These are phyloP conservation scores for Spea multiplicata DNA, from an alignment of 2,113 vertebrate species.

Conservation along the genomic window DNA sequence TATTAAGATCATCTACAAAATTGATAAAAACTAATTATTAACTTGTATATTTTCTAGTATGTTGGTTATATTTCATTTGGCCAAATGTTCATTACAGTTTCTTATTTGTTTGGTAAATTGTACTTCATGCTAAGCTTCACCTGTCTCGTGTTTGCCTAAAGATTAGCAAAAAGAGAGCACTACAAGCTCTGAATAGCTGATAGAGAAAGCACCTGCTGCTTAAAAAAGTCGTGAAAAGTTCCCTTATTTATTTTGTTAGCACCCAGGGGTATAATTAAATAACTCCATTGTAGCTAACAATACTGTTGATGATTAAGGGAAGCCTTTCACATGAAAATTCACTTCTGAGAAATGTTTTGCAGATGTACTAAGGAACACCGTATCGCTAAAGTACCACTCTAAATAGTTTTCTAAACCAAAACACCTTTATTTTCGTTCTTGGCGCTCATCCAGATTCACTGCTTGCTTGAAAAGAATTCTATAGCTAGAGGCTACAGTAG, in stretches of 20 bases:
- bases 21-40: no score
- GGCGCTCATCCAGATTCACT: slow-evolving; percentile 77
- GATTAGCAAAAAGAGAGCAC: slow-evolving; percentile 74
- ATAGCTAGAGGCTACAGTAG: slow-evolving; percentile 78
- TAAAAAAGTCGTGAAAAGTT: slow-evolving; percentile 80
- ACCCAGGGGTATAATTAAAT: slow-evolving; percentile 79
- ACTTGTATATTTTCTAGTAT: not conserved
- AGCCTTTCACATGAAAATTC: slow-evolving; percentile 77
- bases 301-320: slow-evolving; percentile 74
- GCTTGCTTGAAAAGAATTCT: slow-evolving; percentile 79
- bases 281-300: slow-evolving; percentile 77
- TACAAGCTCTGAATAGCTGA: slow-evolving; percentile 73
- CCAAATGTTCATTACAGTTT: not conserved
- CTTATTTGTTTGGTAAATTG: not conserved
- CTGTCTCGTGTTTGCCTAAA: slow-evolving; percentile 77
- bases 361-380: slow-evolving; percentile 78
- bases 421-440: slow-evolving; percentile 76
- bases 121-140: slow-evolving; percentile 63
- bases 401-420: slow-evolving; percentile 73
- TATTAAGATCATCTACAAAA: no score
- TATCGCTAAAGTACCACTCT: slow-evolving; percentile 78
- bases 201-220: slow-evolving; percentile 90
- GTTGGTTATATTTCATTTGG: not conserved
- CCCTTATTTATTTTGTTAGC: slow-evolving; percentile 84
- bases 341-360: slow-evolving; percentile 75